phyloP scores from a whole-genome alignment of 1,140 invertebrate genomes.

The Aphelenchoides fujianensis region DNA sequence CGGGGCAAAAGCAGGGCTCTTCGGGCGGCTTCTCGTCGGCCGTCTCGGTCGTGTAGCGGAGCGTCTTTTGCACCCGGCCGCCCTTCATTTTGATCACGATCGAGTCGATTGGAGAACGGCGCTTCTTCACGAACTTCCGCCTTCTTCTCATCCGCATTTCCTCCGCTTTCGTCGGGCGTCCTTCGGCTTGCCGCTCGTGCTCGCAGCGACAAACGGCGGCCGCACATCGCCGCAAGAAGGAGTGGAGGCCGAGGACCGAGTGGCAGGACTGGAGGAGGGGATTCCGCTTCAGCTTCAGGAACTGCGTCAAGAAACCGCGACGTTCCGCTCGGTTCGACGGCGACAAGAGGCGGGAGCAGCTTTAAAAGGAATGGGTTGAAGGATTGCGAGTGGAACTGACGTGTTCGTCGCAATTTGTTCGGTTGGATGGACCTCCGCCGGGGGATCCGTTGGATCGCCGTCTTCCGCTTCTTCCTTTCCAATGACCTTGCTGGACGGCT shows the following conservation, averaged over 20 bases:
- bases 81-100: too few species aligned
- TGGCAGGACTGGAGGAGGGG: neutral
- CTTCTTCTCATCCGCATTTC: neutral
- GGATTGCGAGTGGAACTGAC: neutral
- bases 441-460: neutral
- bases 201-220: conserved; percentile 9
- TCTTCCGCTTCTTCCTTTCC: neutral
- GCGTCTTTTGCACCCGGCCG: neutral
- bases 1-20: conserved; percentile 1
- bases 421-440: neutral
- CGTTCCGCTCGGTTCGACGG: conserved; percentile 1
- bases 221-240: neutral
- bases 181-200: neutral
- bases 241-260: neutral
- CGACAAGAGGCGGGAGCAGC: neutral
- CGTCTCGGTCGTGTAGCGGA: neutral
- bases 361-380: neutral
- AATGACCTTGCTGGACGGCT: neutral
- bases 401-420: neutral
- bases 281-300: neutral
- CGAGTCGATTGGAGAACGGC: too few species aligned
- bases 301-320: neutral
- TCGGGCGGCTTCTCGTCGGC: neutral
- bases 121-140: neutral
- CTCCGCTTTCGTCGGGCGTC: neutral